These are phyloP conservation scores for Erpornis zantholeuca DNA, from an alignment of 2,113 vertebrate genomes.

Conservation along the genomic window DNA sequence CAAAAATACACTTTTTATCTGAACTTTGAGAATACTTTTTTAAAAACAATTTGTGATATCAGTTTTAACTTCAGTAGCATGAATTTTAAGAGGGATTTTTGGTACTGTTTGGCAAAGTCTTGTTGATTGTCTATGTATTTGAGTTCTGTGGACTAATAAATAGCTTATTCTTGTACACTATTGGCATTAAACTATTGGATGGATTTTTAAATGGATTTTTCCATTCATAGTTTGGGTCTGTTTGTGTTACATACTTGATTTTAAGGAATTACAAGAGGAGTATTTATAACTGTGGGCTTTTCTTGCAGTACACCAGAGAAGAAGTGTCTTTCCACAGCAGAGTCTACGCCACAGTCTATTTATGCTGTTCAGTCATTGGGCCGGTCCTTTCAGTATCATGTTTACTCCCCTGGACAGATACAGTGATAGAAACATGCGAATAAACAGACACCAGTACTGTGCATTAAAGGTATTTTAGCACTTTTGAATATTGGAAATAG, in stretches of 20 bases:
- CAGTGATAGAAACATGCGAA: slow-evolving; percentile 97
- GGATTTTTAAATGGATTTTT: no score
- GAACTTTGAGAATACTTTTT: not conserved
- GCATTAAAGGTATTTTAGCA: slow-evolving; percentile 89
- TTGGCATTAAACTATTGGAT: no score
- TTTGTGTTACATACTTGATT: not conserved
- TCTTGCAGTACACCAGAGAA: slow-evolving; percentile 92
- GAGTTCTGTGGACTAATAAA: not conserved
- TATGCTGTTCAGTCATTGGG: slow-evolving; percentile 99
- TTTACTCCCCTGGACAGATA: slow-evolving; percentile 98
- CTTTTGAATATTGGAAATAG: not conserved
- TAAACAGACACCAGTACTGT: slow-evolving; percentile 98
- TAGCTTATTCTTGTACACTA: not conserved
- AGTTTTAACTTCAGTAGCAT: not conserved
- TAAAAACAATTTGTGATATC: not conserved
- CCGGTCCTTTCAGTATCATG: slow-evolving; percentile 99
- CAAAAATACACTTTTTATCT: not conserved
- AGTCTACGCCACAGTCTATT: slow-evolving; percentile 97
- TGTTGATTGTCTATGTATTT: not conserved
- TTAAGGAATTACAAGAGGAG: not conserved
- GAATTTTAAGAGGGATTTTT: not conserved
- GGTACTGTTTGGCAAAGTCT: not conserved
- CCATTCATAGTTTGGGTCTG: not conserved
- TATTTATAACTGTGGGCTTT: not conserved
- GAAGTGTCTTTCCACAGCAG: slow-evolving; percentile 97